Evolutionary conservation across 1,140 invertebrate genomes (phyloP).

Genomic region (Eciton burchellii): DNA sequence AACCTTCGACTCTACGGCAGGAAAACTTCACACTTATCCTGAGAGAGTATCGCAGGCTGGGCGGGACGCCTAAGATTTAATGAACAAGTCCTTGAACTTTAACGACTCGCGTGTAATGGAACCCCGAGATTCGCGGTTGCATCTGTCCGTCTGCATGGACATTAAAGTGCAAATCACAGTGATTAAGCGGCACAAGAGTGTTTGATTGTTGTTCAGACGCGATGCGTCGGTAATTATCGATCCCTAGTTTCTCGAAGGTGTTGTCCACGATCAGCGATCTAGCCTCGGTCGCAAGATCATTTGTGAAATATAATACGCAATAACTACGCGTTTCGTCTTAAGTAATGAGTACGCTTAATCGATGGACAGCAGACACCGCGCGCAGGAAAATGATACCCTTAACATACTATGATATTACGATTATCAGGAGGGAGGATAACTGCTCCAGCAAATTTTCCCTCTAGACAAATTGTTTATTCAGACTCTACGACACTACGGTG

Average conservation of each 20-base stretch:
- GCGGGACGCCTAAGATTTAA: constrained; percentile 33
- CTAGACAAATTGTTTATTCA: constrained; percentile 26
- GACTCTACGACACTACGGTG: not conserved
- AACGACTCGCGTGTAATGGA: constrained; percentile 34
- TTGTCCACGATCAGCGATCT: constrained; percentile 28
- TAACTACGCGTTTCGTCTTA: not conserved
- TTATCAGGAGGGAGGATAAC: constrained; percentile 12
- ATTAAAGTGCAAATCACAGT: constrained; percentile 48
- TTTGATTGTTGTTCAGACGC: constrained; percentile 30
- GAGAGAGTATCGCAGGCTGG: not conserved
- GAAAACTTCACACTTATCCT: constrained; percentile 41
- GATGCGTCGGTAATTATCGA: constrained; percentile 41
- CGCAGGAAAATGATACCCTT: constrained; percentile 18
- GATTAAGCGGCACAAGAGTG: constrained; percentile 46
- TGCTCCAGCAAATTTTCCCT: not conserved
- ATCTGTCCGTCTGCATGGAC: constrained; percentile 25
- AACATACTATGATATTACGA: constrained; percentile 29
- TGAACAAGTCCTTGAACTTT: constrained; percentile 59
- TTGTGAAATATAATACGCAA: not conserved
- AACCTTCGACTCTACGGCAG: constrained; percentile 26
- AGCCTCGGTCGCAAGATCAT: not conserved
- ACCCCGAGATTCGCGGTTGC: constrained; percentile 38
- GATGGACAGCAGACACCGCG: not conserved
- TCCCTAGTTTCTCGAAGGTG: constrained; percentile 28
- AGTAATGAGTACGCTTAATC: constrained; percentile 39